phyloP scores from a whole-genome alignment of 2,113 vertebrate genomes.

The Oncorhynchus clarkii region DNA sequence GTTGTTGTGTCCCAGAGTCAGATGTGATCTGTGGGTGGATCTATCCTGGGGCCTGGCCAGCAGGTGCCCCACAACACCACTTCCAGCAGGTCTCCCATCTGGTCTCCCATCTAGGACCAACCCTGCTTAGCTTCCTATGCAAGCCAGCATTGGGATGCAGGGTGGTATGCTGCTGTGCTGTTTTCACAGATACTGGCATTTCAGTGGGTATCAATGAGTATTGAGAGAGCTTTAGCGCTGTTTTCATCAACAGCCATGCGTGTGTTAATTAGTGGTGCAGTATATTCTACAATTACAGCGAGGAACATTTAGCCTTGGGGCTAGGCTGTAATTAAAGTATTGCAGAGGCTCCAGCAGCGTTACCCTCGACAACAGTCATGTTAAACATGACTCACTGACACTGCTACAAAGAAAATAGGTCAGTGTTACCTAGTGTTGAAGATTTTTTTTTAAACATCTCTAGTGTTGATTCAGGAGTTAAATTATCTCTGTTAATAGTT shows the following conservation, averaged over 20 bases:
- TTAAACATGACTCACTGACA: conserved; percentile 41
- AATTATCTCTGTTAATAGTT: too few species aligned
- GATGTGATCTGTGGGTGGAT: conserved; percentile 42
- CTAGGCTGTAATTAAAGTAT: conserved; percentile 44
- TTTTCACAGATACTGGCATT: not conserved
- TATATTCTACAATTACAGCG: conserved; percentile 46
- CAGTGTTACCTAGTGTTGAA: too few species aligned
- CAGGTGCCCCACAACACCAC: too few species aligned
- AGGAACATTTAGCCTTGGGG: conserved; percentile 40
- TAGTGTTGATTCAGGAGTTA: too few species aligned
- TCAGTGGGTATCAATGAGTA: not conserved
- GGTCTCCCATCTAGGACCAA: too few species aligned
- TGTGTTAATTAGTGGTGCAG: conserved; percentile 47
- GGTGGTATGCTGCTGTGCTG: not conserved
- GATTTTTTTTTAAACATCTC: too few species aligned
- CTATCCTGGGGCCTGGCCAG: conserved; percentile 21
- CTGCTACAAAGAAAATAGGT: conserved; percentile 25
- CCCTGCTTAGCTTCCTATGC: too few species aligned
- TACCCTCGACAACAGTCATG: conserved; percentile 6
- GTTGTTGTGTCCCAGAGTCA: not conserved
- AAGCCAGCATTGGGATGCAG: too few species aligned
- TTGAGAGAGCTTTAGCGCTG: not conserved
- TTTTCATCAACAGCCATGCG: conserved; percentile 7
- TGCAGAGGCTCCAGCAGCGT: conserved; percentile 37
- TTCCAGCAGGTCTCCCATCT: too few species aligned